Evolutionary conservation across 2,888 invertebrate species (phyloP), one percentile per base, ranked within the genome.

Genomic region (Hanleya hanleyi): DNA sequence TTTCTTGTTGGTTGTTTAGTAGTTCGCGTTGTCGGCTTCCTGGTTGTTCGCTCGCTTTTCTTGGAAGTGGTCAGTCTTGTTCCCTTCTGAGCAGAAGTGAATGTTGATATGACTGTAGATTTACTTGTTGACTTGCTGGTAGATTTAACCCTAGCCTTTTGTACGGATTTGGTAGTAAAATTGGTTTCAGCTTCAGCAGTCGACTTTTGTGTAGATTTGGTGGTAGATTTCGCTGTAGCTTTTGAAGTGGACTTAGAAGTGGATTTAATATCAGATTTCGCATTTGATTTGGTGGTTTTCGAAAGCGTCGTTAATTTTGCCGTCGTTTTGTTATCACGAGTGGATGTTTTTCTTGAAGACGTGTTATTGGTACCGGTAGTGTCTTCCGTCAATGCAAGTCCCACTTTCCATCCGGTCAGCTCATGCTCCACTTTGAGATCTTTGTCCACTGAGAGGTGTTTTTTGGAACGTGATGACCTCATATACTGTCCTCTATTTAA

Each of bases 401-500:
- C n/a, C n/a, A 41, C 26, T 9, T 29, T 29, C 57, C 57, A 57
- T 22, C 57, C 57, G 15, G 57, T 57, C 29, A 57, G 26, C 32
- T 57, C 57, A 57, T 57, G 57, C 57, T 57, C 32, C 5, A 57
- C 57, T 22, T 57, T 32, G 26, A 57, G 9, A 29, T 57, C 57
- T 29, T 22, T 57, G 26, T 57, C 26, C 32, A 57, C 57, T 15
- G 22, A 22, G 22, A 57, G 32, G 32, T 57, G 29, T 57, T 57
- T 32, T 4, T 32, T 57, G 4, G 57, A 57, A 15, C 29, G 22
- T 15, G 57, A 22, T 32, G 29, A 15, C 57, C 29, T 22, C 57
- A 64, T 64, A 37, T 64, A 64, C 18, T 35, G 35, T 15, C 35
- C 64, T 64, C 22, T 18, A 37, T 64, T 64, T 35, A 64, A 37